These are phyloP conservation scores for Zosterops japonicus DNA, from an alignment of 2,113 vertebrate species.

Conservation along the genomic window DNA sequence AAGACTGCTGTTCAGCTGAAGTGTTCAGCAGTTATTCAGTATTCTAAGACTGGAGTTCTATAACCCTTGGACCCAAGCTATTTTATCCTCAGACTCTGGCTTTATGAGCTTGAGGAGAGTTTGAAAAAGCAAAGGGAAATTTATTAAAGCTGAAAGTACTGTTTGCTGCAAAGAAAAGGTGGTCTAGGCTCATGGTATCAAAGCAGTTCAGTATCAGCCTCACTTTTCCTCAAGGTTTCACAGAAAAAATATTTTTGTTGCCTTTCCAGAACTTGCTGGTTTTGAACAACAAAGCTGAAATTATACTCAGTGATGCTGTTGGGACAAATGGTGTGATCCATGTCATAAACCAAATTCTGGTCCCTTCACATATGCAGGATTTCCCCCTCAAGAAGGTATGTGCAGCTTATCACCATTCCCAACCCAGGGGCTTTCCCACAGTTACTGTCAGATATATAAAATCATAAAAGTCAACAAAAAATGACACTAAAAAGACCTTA, in stretches of 20 bases:
- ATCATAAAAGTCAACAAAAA: background rate
- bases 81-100: background rate
- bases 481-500: background rate
- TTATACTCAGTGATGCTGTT: slow-evolving; percentile 77
- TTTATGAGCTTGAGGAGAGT: background rate
- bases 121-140: background rate
- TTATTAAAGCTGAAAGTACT: background rate
- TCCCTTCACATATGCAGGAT: slow-evolving; percentile 67
- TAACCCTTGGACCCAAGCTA: background rate
- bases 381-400: slow-evolving; percentile 49
- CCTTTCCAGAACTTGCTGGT: slow-evolving; percentile 75
- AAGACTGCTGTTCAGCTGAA: background rate
- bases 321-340: slow-evolving; percentile 88
- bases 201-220: background rate
- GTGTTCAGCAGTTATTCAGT: background rate
- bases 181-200: background rate
- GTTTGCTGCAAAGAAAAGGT: background rate
- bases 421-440: background rate
- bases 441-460: background rate
- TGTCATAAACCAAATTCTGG: slow-evolving; percentile 80
- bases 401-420: background rate
- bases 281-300: slow-evolving; percentile 77
- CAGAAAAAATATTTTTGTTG: background rate
- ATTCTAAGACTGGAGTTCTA: background rate
- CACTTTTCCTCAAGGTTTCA: background rate